Conservation (phyloP, 2,797 vertebrate species). For the Phataginus tetradactyla region DNA sequence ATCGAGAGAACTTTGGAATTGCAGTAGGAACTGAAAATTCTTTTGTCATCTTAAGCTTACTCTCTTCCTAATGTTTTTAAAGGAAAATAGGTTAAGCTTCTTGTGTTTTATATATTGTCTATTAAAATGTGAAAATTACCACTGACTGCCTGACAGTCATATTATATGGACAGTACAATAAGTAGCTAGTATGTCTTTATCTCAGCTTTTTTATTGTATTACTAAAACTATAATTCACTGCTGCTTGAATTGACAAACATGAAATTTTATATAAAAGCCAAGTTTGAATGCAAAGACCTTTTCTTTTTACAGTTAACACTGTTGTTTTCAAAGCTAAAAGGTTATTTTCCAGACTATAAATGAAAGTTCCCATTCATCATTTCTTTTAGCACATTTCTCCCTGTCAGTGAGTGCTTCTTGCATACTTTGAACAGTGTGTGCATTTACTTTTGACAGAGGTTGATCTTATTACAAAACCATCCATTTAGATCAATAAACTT, state of each 20-base stretch:
- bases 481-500: slow-evolving; percentile 81
- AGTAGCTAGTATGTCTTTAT: background rate
- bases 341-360: slow-evolving; percentile 72
- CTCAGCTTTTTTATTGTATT: slow-evolving; percentile 59
- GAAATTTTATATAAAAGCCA: slow-evolving; percentile 60
- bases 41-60: background rate
- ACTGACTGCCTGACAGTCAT: background rate
- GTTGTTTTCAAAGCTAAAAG: slow-evolving; percentile 71
- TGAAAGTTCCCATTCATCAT: slow-evolving; percentile 77
- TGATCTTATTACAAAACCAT: slow-evolving; percentile 81
- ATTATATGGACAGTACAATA: background rate
- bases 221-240: slow-evolving; percentile 55
- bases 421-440: slow-evolving; percentile 63
- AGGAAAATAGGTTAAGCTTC: background rate
- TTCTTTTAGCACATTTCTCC: slow-evolving; percentile 70
- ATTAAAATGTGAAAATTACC: background rate
- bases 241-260: slow-evolving; percentile 56
- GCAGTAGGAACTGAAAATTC: background rate
- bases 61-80: background rate
- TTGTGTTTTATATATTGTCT: background rate
- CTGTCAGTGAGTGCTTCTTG: slow-evolving; percentile 42
- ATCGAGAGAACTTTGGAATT: background rate
- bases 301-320: slow-evolving; percentile 36
- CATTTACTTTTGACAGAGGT: slow-evolving; percentile 78
- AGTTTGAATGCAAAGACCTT: slow-evolving; percentile 59